Evolutionary conservation across 1,140 invertebrate genomes (phyloP).

Genomic region (Tenebrio molitor): DNA sequence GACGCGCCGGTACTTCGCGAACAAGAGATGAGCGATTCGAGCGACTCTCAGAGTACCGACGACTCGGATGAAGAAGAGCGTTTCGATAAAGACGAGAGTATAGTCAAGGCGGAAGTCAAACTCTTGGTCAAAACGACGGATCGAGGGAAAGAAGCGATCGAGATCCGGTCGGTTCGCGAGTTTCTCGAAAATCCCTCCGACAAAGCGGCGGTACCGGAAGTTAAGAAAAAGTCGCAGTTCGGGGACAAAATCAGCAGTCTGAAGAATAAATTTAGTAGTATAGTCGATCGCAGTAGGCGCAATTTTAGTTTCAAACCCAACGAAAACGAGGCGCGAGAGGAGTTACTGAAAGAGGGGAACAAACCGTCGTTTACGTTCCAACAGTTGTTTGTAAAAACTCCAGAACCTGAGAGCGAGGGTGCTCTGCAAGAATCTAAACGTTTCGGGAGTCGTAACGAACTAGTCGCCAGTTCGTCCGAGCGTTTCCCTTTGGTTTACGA

Average conservation of each 20-base stretch:
- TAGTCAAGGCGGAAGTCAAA: conserved; percentile 69
- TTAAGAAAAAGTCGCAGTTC: conserved; percentile 42
- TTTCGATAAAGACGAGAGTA: conserved; percentile 54
- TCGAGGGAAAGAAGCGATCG: conserved; percentile 69
- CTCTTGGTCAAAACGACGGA: conserved; percentile 69
- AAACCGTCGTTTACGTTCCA: conserved; percentile 62
- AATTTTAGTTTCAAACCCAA: conserved; percentile 42
- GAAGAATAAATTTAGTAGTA: conserved; percentile 53
- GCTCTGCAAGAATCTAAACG: conserved; percentile 24
- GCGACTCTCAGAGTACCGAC: conserved; percentile 2
- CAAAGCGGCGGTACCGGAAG: conserved; percentile 18
- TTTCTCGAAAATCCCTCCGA: conserved; percentile 63
- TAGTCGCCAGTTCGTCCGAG: conserved; percentile 60
- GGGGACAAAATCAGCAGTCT: conserved; percentile 51
- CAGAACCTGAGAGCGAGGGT: conserved; percentile 44
- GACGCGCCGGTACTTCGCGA: not conserved
- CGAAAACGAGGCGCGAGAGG: conserved; percentile 7
- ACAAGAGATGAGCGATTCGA: not conserved
- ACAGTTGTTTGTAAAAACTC: conserved; percentile 60
- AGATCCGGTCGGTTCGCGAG: conserved; percentile 69
- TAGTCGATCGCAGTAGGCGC: conserved; percentile 52
- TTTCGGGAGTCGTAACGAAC: conserved; percentile 53
- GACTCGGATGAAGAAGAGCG: conserved; percentile 40
- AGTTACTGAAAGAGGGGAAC: conserved; percentile 27
- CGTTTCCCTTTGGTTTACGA: conserved; percentile 61